A percentile compares a stretch with the other conserved stretches of the same genome.
These are phyloP conservation scores for Conops quadrifasciatus DNA, from an alignment of 2,888 invertebrate species.

Conservation along the genomic window DNA sequence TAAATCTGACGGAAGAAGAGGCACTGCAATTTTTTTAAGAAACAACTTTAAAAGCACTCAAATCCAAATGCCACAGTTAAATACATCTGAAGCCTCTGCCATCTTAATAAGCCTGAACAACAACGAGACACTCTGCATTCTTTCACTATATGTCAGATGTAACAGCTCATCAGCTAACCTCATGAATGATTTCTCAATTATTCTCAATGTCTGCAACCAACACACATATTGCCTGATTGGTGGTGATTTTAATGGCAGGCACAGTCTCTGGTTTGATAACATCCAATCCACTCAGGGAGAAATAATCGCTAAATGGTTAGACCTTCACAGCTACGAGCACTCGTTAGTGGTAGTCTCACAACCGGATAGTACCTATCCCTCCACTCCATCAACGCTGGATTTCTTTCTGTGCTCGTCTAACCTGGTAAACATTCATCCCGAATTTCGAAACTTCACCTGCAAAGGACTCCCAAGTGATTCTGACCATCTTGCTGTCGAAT, in stretches of 20 bases:
- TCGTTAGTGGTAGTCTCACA: conserved; percentile 22
- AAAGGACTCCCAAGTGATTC: background rate
- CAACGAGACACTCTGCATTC: background rate
- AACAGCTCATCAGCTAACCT: background rate
- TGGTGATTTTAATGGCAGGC: conserved; percentile 5
- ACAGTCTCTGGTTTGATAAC: conserved; percentile 16
- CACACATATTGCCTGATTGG: conserved; percentile 15
- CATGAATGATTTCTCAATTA: background rate
- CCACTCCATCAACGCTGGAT: conserved; percentile 24
- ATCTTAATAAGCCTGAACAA: background rate
- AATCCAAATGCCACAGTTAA: too few relatives aligned
- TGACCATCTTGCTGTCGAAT: conserved; percentile 13
- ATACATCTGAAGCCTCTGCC: background rate
- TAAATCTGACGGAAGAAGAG: conserved; percentile 4
- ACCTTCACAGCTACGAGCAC: background rate
- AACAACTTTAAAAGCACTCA: too few relatives aligned
- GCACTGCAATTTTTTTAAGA: background rate
- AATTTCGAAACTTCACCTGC: conserved; percentile 10
- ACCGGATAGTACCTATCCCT: conserved; percentile 17
- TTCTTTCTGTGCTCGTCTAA: conserved; percentile 14
- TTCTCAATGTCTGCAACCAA: background rate
- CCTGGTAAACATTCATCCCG: conserved; percentile 14
- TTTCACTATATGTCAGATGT: background rate
- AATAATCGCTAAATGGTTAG: background rate
- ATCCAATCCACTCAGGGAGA: background rate